A percentile compares a stretch with the other conserved stretches of the same genome.
Conservation (phyloP, 2,113 vertebrate species). For the Xenopus borealis region DNA sequence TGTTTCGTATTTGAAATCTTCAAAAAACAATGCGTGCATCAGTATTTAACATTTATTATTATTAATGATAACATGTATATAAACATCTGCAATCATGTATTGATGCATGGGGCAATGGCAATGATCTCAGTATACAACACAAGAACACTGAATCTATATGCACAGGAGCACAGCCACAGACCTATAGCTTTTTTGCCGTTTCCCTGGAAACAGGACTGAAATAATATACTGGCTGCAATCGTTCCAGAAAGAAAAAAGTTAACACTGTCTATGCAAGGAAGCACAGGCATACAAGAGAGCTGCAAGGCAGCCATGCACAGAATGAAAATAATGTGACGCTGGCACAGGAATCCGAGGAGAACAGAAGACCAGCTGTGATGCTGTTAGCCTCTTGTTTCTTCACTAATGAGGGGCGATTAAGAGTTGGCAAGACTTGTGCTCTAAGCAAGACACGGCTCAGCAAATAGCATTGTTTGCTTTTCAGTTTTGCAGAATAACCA, state of each 20-base stretch:
- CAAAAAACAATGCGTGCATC: too few relatives aligned
- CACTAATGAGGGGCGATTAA: slow-evolving; percentile 38
- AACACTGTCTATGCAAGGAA: background rate
- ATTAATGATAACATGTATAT: background rate
- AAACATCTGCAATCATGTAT: slow-evolving; percentile 10
- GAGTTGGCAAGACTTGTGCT: slow-evolving; percentile 25
- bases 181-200: slow-evolving; percentile 7
- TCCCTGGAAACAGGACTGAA: slow-evolving; percentile 31
- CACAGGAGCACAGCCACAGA: background rate
- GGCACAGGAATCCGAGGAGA: slow-evolving; percentile 21
- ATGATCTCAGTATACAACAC: background rate
- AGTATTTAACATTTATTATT: background rate
- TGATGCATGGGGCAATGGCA: background rate
- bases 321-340: background rate
- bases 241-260: background rate
- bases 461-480: slow-evolving; percentile 32
- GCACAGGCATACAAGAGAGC: background rate
- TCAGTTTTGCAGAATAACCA: slow-evolving; percentile 31
- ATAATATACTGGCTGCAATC: background rate
- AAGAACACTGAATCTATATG: too few relatives aligned
- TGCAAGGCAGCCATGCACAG: background rate
- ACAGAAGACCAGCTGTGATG: background rate
- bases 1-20: too few relatives aligned
- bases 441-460: slow-evolving; percentile 19
- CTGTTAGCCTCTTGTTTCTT: background rate